Evolutionary conservation across 2,797 vertebrate genomes (phyloP), one percentile per base, ranked within the genome.

Genomic region (Rhinogobio ventralis): DNA sequence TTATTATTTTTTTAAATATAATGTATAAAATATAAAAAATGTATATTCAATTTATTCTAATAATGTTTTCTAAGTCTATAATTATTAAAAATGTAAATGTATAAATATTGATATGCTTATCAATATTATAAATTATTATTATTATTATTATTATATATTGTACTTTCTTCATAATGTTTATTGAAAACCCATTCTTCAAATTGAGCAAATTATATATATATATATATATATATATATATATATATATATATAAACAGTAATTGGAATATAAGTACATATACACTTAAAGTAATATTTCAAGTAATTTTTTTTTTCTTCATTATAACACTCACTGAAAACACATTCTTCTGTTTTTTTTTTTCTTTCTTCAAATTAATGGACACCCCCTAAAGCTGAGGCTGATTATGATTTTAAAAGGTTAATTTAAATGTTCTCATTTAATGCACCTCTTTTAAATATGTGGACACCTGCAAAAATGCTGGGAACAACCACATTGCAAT

Each of bases 381-480:
- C 20, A 20, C 9, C 57, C 75, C 55, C 17, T 19, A 39, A 78
- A 64, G 39, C 39, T 42, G 25, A 25, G 23, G 20, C 49, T 28
- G 33, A 45, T 15, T 51, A 49, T 20, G 51, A n/a, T 55, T 69
- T 68, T 55, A 55, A 67, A 55, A 28, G 49, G 30, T 30, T 42
- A 1, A 15, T 68, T 17, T 33, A 46, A 28, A 45, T 23, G 17
- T 23, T 45, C 10, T 23, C 53, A 15, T 60, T 33, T 45, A 46
- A 69, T 46, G 1, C 11, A 7, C 2, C 7, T 5, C 20, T 25
- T 82, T 7, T 19, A 45, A 23, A 57, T 8, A 69, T 45, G 10
- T 84, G 53, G 14, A 79, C 64, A 81, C 78, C 78, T 68, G 46
- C 78, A 71, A n/a, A 55, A 84, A 39, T 20, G 39, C 20, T 60